Conservation (phyloP, 2,113 vertebrate genomes). For the Geothlypis trichas region DNA sequence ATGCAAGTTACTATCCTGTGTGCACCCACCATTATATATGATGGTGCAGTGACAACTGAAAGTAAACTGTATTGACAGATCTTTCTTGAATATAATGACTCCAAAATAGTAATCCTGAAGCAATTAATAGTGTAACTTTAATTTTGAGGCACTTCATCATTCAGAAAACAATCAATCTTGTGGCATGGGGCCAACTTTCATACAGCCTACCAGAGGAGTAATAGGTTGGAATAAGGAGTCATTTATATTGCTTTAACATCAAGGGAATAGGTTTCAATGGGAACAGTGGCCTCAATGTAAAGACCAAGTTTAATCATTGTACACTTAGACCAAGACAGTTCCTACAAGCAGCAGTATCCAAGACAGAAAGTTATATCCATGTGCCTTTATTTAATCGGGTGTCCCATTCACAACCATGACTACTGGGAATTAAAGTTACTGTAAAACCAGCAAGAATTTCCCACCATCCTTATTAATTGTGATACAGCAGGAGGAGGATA, state of each 20-base stretch:
- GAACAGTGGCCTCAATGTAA: background rate
- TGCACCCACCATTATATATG: slow-evolving; percentile 19
- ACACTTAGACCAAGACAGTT: background rate
- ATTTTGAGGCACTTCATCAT: slow-evolving; percentile 29
- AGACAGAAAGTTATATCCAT: background rate
- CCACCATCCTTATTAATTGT: background rate
- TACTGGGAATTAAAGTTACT: background rate
- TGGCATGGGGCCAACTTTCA: background rate
- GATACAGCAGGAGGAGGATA: background rate
- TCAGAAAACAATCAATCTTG: slow-evolving; percentile 28
- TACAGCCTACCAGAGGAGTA: background rate
- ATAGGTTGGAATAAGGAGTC: background rate
- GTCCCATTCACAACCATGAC: background rate
- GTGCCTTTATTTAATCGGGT: background rate
- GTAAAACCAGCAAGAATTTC: background rate
- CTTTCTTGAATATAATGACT: slow-evolving; percentile 32
- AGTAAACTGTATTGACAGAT: slow-evolving; percentile 51
- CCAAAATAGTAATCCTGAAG: slow-evolving; percentile 30
- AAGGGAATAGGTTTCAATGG: background rate
- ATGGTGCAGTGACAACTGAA: background rate
- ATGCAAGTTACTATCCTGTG: background rate
- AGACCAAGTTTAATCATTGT: background rate
- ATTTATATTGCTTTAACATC: background rate
- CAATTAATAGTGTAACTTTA: slow-evolving; percentile 59
- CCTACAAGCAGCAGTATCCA: background rate